Percentiles rank a stretch among this genome's conserved stretches.
These are phyloP conservation scores for Aspidapion aeneum DNA, from an alignment of 2,888 invertebrate genomes.

Conservation along the genomic window DNA sequence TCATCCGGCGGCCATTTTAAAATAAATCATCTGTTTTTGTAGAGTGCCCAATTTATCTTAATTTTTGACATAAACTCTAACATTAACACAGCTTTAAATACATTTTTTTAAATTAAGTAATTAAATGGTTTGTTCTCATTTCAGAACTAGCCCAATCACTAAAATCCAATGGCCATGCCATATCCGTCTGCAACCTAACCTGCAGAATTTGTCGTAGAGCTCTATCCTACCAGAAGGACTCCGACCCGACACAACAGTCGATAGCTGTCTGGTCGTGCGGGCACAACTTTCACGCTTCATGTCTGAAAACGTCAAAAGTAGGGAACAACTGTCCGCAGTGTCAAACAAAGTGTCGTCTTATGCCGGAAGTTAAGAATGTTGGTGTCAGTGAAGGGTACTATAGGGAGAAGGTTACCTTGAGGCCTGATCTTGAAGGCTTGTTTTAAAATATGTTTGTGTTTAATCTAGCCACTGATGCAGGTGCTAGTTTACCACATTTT, in stretches of 20 bases:
- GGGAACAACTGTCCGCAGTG: slow-evolving; percentile 42
- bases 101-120: no score
- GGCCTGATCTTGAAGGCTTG: slow-evolving; percentile 47
- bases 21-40: no score
- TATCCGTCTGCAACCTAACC: slow-evolving; percentile 38
- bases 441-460: no score
- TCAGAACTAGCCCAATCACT: slow-evolving; percentile 44
- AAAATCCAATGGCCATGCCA: slow-evolving; percentile 38
- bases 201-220: slow-evolving; percentile 44
- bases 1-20: no score
- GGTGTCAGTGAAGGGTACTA: slow-evolving; percentile 15
- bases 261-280: slow-evolving; percentile 45
- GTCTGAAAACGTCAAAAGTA: slow-evolving; percentile 33
- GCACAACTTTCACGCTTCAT: slow-evolving; percentile 42
- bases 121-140: no score
- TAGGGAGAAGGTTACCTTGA: slow-evolving; percentile 28
- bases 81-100: no score
- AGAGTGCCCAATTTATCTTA: no score
- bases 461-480: no score
- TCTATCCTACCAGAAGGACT: slow-evolving; percentile 31
- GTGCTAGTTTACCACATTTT: no score
- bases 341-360: no score
- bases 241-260: no score
- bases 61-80: no score
- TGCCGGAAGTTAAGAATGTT: slow-evolving; percentile 30